Evolutionary conservation across 2,888 invertebrate genomes (phyloP), one percentile per base, ranked within the genome.

Genomic region (Notodonta ziczac): DNA sequence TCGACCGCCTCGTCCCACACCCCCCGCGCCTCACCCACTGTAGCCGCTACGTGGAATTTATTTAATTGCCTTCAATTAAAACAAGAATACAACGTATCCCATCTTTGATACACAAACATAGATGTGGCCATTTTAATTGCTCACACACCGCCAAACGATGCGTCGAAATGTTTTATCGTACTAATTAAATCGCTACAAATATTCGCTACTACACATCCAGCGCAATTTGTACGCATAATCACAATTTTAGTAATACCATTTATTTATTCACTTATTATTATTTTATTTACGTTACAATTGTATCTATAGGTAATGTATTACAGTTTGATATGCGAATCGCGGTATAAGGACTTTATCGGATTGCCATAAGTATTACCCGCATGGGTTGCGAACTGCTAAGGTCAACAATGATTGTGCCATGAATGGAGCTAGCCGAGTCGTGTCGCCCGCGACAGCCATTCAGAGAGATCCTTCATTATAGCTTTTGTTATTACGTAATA

Each of bases 11-110:
- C 74, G 70, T 67, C 76, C 77, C 74, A 67, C 72, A 56, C 70
- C 71, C 65, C 69, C 70, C 70, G 62, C 73, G 59, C 76, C 61
- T 73, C 72, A 65, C 69, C 73, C 69, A 81, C 78, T 73, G 74
- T 81, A 78, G 87, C 86, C 88, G 89, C 91, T 89, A 89, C 88
- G 91, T 89, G 90, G 90, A 91, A 94, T 91, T 91, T 87, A 89
- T 90, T 85, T 91, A 92, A 91, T 92, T 90, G 89, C 85, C 85
- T 86, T 87, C 89, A 91, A 91, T 91, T 90, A 91, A 87, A 91
- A 89, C 84, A 83, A 89, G 85, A 85, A 87, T 84, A 86, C 78
- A 81, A 64, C 75, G 80, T 84, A 82, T 80, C 82, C 78, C 80
- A 82, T 84, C 82, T 82, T 81, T 77, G 76, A 76, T 73, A 78